These are phyloP conservation scores for Sarcophaga variegata DNA, from an alignment of 2,888 invertebrate species.

Conservation along the genomic window DNA sequence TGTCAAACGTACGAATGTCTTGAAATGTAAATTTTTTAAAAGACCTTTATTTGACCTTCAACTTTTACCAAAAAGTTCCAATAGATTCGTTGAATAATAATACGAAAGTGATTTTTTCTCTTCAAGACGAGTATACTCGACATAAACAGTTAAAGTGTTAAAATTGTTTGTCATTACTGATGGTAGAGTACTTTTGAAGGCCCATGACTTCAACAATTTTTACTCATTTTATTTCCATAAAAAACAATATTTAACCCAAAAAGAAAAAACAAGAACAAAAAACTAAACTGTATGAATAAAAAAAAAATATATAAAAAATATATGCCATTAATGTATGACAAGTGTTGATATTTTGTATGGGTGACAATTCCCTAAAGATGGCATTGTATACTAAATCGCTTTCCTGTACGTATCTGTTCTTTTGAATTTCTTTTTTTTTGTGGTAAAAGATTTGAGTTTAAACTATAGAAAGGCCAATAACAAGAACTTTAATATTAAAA, in stretches of 20 bases:
- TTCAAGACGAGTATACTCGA: no score
- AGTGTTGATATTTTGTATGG: conserved; percentile 71
- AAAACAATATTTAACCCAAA: background rate
- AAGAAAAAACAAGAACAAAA: background rate
- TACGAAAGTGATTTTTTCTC: no score
- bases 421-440: conserved; percentile 2
- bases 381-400: conserved; percentile 63
- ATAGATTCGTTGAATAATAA: no score
- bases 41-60: no score
- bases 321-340: conserved; percentile 73
- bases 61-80: no score
- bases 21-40: no score
- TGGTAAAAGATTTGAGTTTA: conserved; percentile 49
- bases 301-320: conserved; percentile 49
- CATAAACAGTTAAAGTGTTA: no score
- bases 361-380: conserved; percentile 69
- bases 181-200: background rate
- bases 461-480: conserved; percentile 43
- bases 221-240: background rate
- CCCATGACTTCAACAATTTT: background rate
- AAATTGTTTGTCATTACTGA: background rate
- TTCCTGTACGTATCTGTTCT: conserved; percentile 20
- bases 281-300: conserved; percentile 13
- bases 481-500: conserved; percentile 59
- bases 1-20: no score